phyloP scores from a whole-genome alignment of 1,140 invertebrate genomes.

The Brachionus koreanus region DNA sequence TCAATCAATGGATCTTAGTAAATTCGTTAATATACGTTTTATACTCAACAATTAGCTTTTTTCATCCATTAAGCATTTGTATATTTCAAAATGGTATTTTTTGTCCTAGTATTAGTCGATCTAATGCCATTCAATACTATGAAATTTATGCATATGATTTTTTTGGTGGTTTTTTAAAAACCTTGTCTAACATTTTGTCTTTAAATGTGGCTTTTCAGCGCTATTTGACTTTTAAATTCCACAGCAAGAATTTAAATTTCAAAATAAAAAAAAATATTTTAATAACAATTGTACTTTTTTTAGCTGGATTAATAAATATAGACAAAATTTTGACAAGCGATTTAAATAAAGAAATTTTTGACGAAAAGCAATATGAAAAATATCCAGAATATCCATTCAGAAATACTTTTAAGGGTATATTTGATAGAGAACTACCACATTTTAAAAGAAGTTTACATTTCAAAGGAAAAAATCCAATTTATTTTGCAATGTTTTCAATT shows the following conservation, averaged over 20 bases:
- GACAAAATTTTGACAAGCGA: background rate
- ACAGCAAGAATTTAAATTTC: background rate
- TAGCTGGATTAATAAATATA: background rate
- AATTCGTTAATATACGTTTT: background rate
- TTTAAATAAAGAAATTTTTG: background rate
- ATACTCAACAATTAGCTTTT: background rate
- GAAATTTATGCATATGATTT: background rate
- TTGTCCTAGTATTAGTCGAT: background rate
- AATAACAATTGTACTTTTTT: background rate
- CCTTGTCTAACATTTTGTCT: background rate
- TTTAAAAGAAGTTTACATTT: background rate
- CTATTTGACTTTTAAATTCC: background rate
- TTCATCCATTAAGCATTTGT: background rate
- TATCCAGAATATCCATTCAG: background rate
- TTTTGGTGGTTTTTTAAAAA: background rate
- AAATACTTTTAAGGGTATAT: background rate
- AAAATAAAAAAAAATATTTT: background rate
- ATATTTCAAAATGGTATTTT: background rate
- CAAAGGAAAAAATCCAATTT: background rate
- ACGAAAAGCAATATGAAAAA: background rate
- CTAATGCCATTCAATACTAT: background rate
- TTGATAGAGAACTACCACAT: background rate
- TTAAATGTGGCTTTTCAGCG: background rate
- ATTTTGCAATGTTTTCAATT: background rate
- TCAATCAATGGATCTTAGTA: background rate